A percentile compares a stretch with the other conserved stretches of the same genome.
Conservation (phyloP, 2,797 vertebrate genomes). For the Anableps anableps region DNA sequence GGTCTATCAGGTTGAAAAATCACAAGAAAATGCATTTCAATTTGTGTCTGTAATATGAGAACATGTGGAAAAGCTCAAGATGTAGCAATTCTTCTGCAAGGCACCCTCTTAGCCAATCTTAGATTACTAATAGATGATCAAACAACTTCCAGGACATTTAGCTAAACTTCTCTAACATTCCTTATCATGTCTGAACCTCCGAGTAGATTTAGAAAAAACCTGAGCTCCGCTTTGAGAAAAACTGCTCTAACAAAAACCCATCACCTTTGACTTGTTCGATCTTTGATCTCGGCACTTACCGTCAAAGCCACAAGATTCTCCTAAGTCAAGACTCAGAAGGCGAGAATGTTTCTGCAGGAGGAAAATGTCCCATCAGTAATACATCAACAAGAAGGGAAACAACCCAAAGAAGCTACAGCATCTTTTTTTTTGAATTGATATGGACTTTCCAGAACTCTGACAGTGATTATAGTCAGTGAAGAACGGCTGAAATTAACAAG, state of each 20-base stretch:
- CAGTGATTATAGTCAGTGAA: constrained; percentile 33
- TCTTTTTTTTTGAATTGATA: constrained; percentile 17
- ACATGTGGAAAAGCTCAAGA: background rate
- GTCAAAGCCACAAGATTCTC: constrained; percentile 61
- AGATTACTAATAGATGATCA: background rate
- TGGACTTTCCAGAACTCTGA: constrained; percentile 26
- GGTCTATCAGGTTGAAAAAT: background rate
- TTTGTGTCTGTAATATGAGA: background rate
- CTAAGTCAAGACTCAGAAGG: constrained; percentile 58
- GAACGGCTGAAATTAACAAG: constrained; percentile 46
- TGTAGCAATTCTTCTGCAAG: background rate
- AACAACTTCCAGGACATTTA: background rate
- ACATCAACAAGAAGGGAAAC: background rate
- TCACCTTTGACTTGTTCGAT: background rate
- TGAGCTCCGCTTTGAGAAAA: background rate
- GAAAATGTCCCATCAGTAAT: constrained; percentile 22
- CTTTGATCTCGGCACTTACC: constrained; percentile 54
- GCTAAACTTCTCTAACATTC: background rate
- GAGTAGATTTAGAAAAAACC: background rate
- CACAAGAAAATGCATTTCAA: background rate
- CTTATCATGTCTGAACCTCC: background rate
- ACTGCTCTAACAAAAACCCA: background rate
- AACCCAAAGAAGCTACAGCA: constrained; percentile 4
- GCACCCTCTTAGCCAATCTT: background rate
- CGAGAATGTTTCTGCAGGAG: constrained; percentile 52